Percentiles rank a stretch among this genome's conserved stretches.
Conservation (phyloP, 2,888 invertebrate genomes). For the Cantharis flavilabris region DNA sequence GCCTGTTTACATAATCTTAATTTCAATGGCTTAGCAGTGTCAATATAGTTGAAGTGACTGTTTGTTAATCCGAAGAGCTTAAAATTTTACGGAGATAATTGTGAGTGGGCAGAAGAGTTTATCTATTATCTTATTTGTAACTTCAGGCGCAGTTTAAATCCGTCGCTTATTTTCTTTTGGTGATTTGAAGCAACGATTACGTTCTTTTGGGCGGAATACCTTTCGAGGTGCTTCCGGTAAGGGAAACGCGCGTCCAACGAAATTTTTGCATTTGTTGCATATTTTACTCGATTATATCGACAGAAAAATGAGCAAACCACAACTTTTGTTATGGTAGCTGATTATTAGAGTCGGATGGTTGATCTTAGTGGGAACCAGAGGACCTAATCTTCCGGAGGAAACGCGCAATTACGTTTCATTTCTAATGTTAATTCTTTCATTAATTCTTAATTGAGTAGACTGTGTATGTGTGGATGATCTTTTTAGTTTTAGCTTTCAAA, state of each 20-base stretch:
- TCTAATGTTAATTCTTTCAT: slow-evolving; percentile 20
- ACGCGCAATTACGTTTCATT: slow-evolving; percentile 17
- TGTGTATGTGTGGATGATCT: slow-evolving; percentile 2
- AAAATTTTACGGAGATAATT: slow-evolving; percentile 3
- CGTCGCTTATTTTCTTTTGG: neutral
- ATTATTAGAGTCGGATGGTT: slow-evolving; percentile 13
- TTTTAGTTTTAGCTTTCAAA: neutral
- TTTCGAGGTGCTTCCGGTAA: neutral
- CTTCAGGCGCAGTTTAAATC: neutral
- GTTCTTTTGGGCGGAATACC: neutral
- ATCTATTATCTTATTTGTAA: slow-evolving; percentile 9
- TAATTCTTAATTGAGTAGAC: slow-evolving; percentile 18
- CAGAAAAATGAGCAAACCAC: slow-evolving; percentile 7
- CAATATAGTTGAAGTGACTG: neutral
- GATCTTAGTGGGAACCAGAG: slow-evolving; percentile 17
- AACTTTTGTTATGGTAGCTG: slow-evolving; percentile 10
- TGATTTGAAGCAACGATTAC: neutral
- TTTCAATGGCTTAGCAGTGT: neutral
- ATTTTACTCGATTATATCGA: neutral
- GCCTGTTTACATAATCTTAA: neutral
- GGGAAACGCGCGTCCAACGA: neutral
- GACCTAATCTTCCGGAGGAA: slow-evolving; percentile 14
- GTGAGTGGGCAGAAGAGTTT: slow-evolving; percentile 12
- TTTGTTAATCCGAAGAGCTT: neutral
- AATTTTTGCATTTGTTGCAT: neutral